These are phyloP conservation scores for Amphipyra berbera DNA, from an alignment of 2,888 invertebrate species.

Conservation along the genomic window DNA sequence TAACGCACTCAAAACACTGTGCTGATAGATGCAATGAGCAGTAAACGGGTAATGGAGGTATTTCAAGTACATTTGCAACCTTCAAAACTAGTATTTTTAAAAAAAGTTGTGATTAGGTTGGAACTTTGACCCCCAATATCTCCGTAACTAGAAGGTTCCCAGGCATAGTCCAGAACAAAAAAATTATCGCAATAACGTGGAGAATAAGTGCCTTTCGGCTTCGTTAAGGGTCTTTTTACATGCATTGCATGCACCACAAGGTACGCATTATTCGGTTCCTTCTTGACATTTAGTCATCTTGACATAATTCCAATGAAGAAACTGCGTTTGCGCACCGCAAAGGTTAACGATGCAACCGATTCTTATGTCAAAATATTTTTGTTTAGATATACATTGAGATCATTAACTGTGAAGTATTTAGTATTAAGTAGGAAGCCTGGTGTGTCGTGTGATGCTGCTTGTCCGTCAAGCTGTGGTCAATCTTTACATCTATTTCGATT, in stretches of 20 bases:
- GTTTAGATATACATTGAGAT: slow-evolving; percentile 20
- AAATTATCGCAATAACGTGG: too few species aligned
- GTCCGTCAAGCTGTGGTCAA: slow-evolving; percentile 19
- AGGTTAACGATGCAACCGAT: slow-evolving; percentile 54
- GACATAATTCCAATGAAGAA: slow-evolving; percentile 40
- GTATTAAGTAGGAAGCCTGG: slow-evolving; percentile 1
- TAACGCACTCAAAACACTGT: too few species aligned
- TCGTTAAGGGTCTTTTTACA: too few species aligned
- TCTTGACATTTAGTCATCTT: slow-evolving; percentile 41
- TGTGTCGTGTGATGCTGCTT: slow-evolving; percentile 6
- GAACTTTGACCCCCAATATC: too few species aligned
- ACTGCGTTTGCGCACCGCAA: slow-evolving; percentile 42
- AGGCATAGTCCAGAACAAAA: too few species aligned
- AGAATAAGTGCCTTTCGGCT: too few species aligned
- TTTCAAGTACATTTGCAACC: too few species aligned
- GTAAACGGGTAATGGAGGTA: too few species aligned
- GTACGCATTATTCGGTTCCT: slow-evolving; percentile 11
- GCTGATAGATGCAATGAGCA: too few species aligned
- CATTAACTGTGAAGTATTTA: slow-evolving; percentile 7
- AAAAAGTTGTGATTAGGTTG: too few species aligned
- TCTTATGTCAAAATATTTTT: slow-evolving; percentile 37
- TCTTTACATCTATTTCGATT: slow-evolving; percentile 5
- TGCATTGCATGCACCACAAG: not conserved
- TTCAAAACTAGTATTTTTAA: too few species aligned
- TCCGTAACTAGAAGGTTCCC: too few species aligned